Evolutionary conservation across 2,888 invertebrate genomes (phyloP), one percentile per base, ranked within the genome.

Genomic region (Cryptophagus acutangulus): DNA sequence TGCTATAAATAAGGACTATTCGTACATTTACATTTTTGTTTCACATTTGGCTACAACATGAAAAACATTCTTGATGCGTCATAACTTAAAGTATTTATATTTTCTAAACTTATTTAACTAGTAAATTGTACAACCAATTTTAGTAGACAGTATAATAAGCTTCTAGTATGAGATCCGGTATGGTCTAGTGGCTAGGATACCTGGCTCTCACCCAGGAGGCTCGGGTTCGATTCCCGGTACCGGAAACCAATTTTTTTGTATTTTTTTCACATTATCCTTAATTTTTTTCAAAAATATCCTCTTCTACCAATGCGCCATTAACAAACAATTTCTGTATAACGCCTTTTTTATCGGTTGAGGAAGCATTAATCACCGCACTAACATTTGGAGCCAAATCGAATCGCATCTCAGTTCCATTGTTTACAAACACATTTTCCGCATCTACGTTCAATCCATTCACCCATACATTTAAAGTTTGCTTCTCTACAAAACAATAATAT

Each of bases 371-470:
- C 2, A 54, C 47, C 2, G 75, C 78, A 13, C 68, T 62, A 6
- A 61, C 56, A 10, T 70, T 70, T 15, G 8, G n/a, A 5, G 9
- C 31, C 6, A 86, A 64, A 33, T 73, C 67, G 63, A 93, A 92
- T 50, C 79, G 77, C 36, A 88, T 91, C 67, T 89, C 87, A 0
- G 89, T 88, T 13, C 92, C 92, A 36, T 82, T 82, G 49, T 89
- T 86, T 5, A 84, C 82, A 62, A 93, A 93, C 58, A 82, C 83
- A 36, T 81, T 84, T 84, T 89, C 78, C 1, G 79, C 77, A 49
- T 84, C 81, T 6, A 81, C 68, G 60, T 76, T 74, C 47, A 75
- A 65, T 10, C 87, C 87, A 65, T 88, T 86, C 1, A 85, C 77
- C 82, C 84, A 87, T 15, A 89, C 75, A 59, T 83, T 79, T 49